These are phyloP conservation scores for Myiopsitta monachus DNA, from an alignment of 2,113 vertebrate species.

Conservation along the genomic window DNA sequence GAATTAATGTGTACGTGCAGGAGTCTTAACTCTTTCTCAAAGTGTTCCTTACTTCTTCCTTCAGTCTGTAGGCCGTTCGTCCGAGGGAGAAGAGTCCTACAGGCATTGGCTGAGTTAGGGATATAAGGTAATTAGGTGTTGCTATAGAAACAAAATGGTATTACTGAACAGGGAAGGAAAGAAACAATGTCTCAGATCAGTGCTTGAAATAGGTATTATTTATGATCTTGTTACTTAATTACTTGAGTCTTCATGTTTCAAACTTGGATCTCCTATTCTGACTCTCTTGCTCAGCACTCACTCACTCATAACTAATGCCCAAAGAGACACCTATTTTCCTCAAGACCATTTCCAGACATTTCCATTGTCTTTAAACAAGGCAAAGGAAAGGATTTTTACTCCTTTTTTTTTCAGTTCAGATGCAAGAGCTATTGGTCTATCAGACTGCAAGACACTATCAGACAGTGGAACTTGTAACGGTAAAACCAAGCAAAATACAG, in stretches of 20 bases:
- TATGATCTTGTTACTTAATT: not conserved
- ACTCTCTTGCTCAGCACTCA: not conserved
- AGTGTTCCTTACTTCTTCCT: not conserved
- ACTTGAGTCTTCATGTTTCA: not conserved
- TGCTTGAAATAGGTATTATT: not conserved
- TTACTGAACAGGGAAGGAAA: not conserved
- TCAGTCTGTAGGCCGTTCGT: not conserved
- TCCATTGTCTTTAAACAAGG: not conserved
- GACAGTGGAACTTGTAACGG: not conserved
- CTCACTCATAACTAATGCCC: not conserved
- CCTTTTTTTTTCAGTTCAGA: not conserved
- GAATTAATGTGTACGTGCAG: not conserved
- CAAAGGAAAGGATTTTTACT: not conserved
- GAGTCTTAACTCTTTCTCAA: not conserved
- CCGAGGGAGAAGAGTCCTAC: not conserved
- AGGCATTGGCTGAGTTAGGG: not conserved
- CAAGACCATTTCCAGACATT: not conserved
- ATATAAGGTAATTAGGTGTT: not conserved
- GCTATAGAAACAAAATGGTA: not conserved
- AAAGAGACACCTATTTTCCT: not conserved
- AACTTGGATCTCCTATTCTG: not conserved
- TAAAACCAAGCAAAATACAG: not conserved
- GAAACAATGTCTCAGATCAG: not conserved
- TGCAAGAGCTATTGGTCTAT: not conserved
- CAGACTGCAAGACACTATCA: not conserved